Base-by-base conservation (phyloP, 30 jellyfish, hydroid and myxozoan species). In the Hydractinia symbiolongicarpus region DNA sequence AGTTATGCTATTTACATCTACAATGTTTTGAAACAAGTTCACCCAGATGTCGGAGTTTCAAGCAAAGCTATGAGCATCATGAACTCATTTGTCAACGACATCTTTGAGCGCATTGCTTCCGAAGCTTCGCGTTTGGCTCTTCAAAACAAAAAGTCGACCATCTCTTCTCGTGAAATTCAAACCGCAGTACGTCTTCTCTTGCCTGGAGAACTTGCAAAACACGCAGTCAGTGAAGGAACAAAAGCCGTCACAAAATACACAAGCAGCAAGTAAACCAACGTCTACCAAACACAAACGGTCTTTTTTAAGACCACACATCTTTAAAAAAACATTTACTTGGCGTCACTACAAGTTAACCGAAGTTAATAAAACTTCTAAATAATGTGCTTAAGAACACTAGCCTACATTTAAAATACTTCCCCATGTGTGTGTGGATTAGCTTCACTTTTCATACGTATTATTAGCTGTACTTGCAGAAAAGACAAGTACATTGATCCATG, bases 231-330 rank as follows among this genome's bases (percentile, higher is more conserved):
- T 57, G 97, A 90, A 78, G 97, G 97, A 13, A 90, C 99, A 5
- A 94, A 94, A 73, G 99, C 99, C 19, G 99, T 94, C 60, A 94
- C 96, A 50, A 94, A 94, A 66, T 94, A 79, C 88, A 88, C 99
- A 44, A 86, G 96, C 69, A 82, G 95, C 94, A 91, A 77, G 53
- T 77, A 77, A 74, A 64, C 40, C 74, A 44, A 64, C 17, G 9
- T 4, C 52, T 44, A 64, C 40, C 40, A 6, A 30, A 30, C 9
- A 44, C 19, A 64, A 64, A 64, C 19, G 74, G 74, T 51, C 40
- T 64, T 64, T 64, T 64, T 64, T 64, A 64, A 64, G 40, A 51
- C 74, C 74, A 64, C 74, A 64, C 19, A 64, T 64, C 40, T 64
- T n/a, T n/a, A 64, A 44, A 64, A 64, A 64, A 64, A 64, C 74